Base-by-base conservation (phyloP, 2,113 vertebrate genomes). In the Ascaphus truei region DNA sequence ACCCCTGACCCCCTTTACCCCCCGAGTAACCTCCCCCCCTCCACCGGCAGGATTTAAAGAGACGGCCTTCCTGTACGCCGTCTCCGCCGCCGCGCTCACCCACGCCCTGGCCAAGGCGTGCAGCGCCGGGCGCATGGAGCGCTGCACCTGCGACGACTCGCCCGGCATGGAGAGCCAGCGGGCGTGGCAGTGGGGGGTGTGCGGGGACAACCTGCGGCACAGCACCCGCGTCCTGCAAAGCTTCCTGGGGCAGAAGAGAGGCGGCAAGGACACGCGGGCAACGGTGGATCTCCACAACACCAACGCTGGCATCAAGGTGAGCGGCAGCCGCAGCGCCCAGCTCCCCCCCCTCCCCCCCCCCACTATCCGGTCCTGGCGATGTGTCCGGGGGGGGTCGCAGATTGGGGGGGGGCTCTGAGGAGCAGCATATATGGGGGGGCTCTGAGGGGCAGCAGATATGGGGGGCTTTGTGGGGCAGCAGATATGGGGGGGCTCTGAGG, bases 151-250 rank as follows among this genome's bases (percentile, higher is more conserved):
- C 0, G 97, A 99, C 1, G 96, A 99, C 68, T 96, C 96, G 12
- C 96, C 94, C 0, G 97, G 92, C 16, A 91, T 99, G 80, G 92
- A 98, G 83, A 96, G 98, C 75, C 88, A 94, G 26, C 93, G 96
- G 72, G 96, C 97, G 5, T 99, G 97, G 97, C 96, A 98, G 73
- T 99, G 97, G 97, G 97, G 97, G 0, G 92, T 98, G 57, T 98
- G 97, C 0, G 97, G 97, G 0, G 97, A 99, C 90, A 99, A 99
- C 84, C 91, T 99, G 76, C 96, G 96, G 71, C 98, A 98, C 71
- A 98, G 96, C 88, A 96, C 94, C 80, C 96, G 92, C 81, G 98
- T 98, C 74, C 91, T 98, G 71, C 96, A 94, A 68, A 95, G 94
- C 74, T 99, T 99, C 80, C 81, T 98, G 59, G 94, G 95, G 23